Evolutionary conservation across 2,888 invertebrate species (phyloP).

Genomic region (Xylota segnis): DNA sequence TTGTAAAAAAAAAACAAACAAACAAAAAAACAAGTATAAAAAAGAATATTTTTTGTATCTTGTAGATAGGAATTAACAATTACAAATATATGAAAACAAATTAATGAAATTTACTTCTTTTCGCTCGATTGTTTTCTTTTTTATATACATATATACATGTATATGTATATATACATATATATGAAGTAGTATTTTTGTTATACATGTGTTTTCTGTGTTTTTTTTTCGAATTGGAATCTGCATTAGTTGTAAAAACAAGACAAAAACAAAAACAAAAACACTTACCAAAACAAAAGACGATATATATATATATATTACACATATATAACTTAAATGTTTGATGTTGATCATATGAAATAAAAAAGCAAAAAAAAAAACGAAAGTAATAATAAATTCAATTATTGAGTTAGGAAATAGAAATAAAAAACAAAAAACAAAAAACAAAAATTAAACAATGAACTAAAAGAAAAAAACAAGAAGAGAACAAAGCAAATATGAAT

Average conservation of each 20-base stretch:
- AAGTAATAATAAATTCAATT: slow-evolving; percentile 36
- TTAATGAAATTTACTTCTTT: slow-evolving; percentile 15
- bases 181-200: neutral
- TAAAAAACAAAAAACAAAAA: slow-evolving; percentile 16
- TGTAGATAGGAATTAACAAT: slow-evolving; percentile 75
- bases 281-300: neutral
- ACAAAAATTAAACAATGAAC: too few relatives aligned
- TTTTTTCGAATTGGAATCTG: neutral
- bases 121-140: neutral
- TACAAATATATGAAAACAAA: slow-evolving; percentile 43
- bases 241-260: slow-evolving; percentile 22
- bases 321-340: slow-evolving; percentile 54
- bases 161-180: too few relatives aligned
- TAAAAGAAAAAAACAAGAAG: slow-evolving; percentile 30
- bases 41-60: slow-evolving; percentile 73
- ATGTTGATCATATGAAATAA: slow-evolving; percentile 38
- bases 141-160: neutral
- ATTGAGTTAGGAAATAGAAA: slow-evolving; percentile 52
- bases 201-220: neutral
- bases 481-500: slow-evolving; percentile 19
- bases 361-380: neutral
- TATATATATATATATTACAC: slow-evolving; percentile 20
- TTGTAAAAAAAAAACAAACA: slow-evolving; percentile 29
- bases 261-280: slow-evolving; percentile 7
- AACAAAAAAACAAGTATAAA: slow-evolving; percentile 42